Evolutionary conservation across 2,888 invertebrate genomes (phyloP).

Genomic region (Hymenopus coronatus): DNA sequence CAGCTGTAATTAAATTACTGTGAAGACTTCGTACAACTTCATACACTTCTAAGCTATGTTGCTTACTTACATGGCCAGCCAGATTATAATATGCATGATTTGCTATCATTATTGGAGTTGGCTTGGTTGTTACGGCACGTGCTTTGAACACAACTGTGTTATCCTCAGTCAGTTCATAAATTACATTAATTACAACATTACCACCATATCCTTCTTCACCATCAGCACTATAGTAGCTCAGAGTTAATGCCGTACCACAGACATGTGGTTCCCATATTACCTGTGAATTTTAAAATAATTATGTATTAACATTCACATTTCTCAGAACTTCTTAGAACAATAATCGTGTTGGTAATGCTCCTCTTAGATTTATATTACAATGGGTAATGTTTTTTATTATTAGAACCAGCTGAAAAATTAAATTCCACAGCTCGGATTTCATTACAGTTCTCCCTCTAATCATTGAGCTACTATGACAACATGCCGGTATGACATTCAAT

Average conservation of each 20-base stretch:
- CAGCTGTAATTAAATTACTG: too few relatives aligned
- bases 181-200: slow-evolving; percentile 62
- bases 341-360: too few relatives aligned
- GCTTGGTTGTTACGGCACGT: slow-evolving; percentile 70
- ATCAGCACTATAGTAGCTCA: slow-evolving; percentile 74
- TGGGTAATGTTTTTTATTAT: too few relatives aligned
- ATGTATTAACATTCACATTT: too few relatives aligned
- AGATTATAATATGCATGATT: slow-evolving; percentile 91
- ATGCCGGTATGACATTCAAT: too few relatives aligned
- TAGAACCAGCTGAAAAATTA: too few relatives aligned
- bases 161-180: slow-evolving; percentile 68
- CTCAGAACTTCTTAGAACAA: too few relatives aligned
- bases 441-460: too few relatives aligned
- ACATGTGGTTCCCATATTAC: slow-evolving; percentile 64
- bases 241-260: slow-evolving; percentile 51
- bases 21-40: too few relatives aligned
- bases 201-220: slow-evolving; percentile 91
- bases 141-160: slow-evolving; percentile 74
- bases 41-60: neutral
- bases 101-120: slow-evolving; percentile 83
- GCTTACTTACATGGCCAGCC: slow-evolving; percentile 64
- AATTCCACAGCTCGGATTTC: too few relatives aligned
- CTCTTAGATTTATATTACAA: too few relatives aligned
- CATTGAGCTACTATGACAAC: too few relatives aligned
- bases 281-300: neutral